Evolutionary conservation across 2,113 vertebrate species (phyloP).

Genomic region (Pyrgilauda ruficollis): DNA sequence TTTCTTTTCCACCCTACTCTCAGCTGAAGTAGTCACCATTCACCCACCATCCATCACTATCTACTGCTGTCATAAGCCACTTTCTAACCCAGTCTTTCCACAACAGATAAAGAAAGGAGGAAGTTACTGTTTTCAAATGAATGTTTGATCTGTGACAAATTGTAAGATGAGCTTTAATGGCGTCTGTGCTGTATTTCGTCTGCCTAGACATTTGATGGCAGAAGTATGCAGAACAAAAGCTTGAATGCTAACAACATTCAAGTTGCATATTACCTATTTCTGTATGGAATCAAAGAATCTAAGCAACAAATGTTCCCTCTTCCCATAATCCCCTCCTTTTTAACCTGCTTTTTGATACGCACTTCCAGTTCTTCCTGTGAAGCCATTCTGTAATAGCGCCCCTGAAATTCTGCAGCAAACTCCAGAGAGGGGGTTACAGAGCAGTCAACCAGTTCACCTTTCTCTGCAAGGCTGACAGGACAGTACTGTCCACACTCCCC

Average conservation of each 20-base stretch:
- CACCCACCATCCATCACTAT: not conserved
- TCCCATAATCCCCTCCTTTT: not conserved
- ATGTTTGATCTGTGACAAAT: not conserved
- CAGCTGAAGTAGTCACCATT: not conserved
- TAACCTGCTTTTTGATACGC: constrained; percentile 19
- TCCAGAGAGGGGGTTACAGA: constrained; percentile 74
- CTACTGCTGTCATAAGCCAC: not conserved
- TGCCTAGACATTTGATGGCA: not conserved
- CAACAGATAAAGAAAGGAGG: not conserved
- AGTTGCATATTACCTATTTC: not conserved
- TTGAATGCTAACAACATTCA: not conserved
- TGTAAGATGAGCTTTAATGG: not conserved
- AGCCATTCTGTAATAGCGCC: constrained; percentile 88
- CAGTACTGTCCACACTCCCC: constrained; percentile 90
- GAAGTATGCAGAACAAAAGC: not conserved
- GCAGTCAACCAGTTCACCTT: constrained; percentile 82
- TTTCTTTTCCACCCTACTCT: not conserved
- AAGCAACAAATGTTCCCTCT: not conserved
- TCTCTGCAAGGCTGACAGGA: constrained; percentile 87
- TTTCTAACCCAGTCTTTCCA: not conserved
- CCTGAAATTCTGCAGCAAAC: constrained; percentile 85
- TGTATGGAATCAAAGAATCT: not conserved
- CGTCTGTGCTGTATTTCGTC: not conserved
- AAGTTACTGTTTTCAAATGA: not conserved
- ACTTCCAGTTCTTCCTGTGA: constrained; percentile 83